Conservation (phyloP, 2,113 vertebrate genomes). For the Sus scrofa region T2T-Sscrofa CM000815.6:111743001-111743500, state of each 20-base stretch:
- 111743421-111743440: no score
- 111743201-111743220: not conserved
- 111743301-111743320: constrained; percentile 1
- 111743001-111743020: not conserved
- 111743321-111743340: no score
- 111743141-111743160: not conserved
- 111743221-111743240: not conserved
- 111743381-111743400: no score
- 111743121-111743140: not conserved
- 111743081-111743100: not conserved
- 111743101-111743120: not conserved
- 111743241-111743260: not conserved
- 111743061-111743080: not conserved
- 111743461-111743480: no score
- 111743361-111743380: no score
- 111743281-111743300: not conserved
- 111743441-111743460: no score
- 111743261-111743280: not conserved
- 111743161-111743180: not conserved
- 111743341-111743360: no score
- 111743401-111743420: no score
- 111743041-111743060: not conserved
- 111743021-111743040: not conserved
- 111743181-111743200: not conserved
- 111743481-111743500: no score